Evolutionary conservation across 2,888 invertebrate genomes (phyloP).

Genomic region (Baronia brevicornis): DNA sequence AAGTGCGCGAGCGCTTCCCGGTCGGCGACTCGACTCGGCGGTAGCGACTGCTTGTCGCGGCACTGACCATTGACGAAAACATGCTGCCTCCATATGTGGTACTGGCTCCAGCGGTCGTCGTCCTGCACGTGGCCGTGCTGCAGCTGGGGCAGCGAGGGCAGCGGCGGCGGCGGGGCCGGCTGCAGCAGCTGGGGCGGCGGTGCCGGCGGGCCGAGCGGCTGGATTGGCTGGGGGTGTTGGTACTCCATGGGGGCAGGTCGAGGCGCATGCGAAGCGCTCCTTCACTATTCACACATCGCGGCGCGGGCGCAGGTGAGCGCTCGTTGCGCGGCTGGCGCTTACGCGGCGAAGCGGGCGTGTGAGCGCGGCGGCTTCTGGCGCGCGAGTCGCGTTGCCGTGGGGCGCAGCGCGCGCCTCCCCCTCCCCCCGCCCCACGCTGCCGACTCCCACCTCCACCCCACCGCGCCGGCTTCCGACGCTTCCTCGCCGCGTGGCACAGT

Average conservation of each 20-base stretch:
- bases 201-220: conserved; percentile 78
- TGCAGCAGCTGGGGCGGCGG: conserved; percentile 79
- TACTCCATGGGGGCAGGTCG: conserved; percentile 63
- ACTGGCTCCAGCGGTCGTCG: conserved; percentile 83
- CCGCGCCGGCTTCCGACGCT: conserved; percentile 16
- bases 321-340: conserved; percentile 31
- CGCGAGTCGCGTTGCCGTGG: conserved; percentile 36
- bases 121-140: conserved; percentile 78
- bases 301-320: conserved; percentile 34
- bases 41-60: conserved; percentile 23
- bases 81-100: conserved; percentile 87
- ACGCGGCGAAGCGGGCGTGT: conserved; percentile 45
- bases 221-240: conserved; percentile 61
- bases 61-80: conserved; percentile 86
- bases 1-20: conserved; percentile 43
- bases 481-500: conserved; percentile 31
- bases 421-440: conserved; percentile 17
- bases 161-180: conserved; percentile 75
- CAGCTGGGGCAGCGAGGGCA: conserved; percentile 79
- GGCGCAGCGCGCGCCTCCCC: conserved; percentile 24
- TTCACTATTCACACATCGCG: conserved; percentile 57
- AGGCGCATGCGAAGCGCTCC: conserved; percentile 45
- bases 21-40: conserved; percentile 1
- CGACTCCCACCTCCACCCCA: conserved; percentile 25
- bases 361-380: conserved; percentile 40